Conservation (phyloP, 2,113 vertebrate genomes). For the Grus americana region DNA sequence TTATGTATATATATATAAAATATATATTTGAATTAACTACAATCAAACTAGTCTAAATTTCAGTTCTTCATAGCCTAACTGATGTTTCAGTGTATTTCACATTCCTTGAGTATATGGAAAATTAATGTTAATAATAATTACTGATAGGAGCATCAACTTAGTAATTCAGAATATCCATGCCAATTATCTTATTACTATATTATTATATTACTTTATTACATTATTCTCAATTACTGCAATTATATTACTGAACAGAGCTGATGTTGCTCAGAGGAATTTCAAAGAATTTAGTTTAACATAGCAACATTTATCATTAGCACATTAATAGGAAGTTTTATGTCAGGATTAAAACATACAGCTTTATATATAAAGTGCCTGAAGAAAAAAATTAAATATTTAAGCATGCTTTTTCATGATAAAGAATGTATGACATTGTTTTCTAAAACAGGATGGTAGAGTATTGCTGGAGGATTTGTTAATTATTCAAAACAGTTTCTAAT, state of each 20-base stretch:
- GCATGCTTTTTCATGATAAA: neutral
- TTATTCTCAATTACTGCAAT: slow-evolving; percentile 27
- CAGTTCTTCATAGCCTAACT: neutral
- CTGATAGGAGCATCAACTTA: neutral
- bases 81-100: neutral
- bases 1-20: neutral
- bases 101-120: neutral
- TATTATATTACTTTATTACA: neutral
- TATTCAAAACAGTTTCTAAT: neutral
- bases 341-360: neutral
- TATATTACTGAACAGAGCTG: neutral
- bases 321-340: neutral
- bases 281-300: neutral
- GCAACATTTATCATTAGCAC: neutral
- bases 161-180: neutral
- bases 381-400: neutral
- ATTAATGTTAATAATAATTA: neutral
- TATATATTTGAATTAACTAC: neutral
- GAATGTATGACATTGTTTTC: neutral
- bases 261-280: neutral
- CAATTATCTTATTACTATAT: slow-evolving; percentile 2
- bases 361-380: neutral
- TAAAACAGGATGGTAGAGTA: neutral
- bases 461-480: neutral
- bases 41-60: neutral